Conservation (phyloP, 2,113 vertebrate genomes). For the Megaleporinus macrocephalus region DNA sequence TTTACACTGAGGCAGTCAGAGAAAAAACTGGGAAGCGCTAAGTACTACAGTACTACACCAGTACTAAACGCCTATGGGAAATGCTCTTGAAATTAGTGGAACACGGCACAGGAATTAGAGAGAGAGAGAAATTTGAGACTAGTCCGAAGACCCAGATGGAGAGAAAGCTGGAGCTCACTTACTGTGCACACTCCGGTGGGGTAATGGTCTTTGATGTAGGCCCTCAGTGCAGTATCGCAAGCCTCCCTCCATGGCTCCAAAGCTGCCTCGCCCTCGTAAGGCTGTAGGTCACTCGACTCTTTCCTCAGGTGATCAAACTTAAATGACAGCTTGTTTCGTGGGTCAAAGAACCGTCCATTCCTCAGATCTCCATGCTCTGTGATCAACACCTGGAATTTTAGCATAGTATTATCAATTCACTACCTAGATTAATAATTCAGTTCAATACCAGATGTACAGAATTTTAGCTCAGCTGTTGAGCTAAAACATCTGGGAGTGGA, state of each 20-base stretch:
- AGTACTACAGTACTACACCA: too few relatives aligned
- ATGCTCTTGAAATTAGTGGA: not conserved
- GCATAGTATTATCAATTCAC: not conserved
- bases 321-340: constrained; percentile 93
- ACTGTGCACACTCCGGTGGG: constrained; percentile 92
- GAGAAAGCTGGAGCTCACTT: constrained; percentile 62
- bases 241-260: constrained; percentile 88
- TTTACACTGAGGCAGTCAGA: not conserved
- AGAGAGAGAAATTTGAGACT: not conserved
- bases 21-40: not conserved
- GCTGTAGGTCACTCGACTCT: constrained; percentile 86
- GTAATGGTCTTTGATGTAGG: constrained; percentile 94
- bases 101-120: not conserved
- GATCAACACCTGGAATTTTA: constrained; percentile 84
- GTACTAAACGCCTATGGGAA: not conserved
- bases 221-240: constrained; percentile 84
- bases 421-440: too few relatives aligned
- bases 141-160: not conserved
- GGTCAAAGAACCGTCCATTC: constrained; percentile 92
- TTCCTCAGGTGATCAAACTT: constrained; percentile 96
- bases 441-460: too few relatives aligned
- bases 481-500: too few relatives aligned
- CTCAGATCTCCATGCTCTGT: constrained; percentile 94
- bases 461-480: too few relatives aligned
- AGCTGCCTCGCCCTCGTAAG: constrained; percentile 81